A percentile compares a stretch with the other conserved stretches of the same genome.
These are phyloP conservation scores for Philhelius pedissequus DNA, from an alignment of 2,888 invertebrate genomes.

Conservation along the genomic window DNA sequence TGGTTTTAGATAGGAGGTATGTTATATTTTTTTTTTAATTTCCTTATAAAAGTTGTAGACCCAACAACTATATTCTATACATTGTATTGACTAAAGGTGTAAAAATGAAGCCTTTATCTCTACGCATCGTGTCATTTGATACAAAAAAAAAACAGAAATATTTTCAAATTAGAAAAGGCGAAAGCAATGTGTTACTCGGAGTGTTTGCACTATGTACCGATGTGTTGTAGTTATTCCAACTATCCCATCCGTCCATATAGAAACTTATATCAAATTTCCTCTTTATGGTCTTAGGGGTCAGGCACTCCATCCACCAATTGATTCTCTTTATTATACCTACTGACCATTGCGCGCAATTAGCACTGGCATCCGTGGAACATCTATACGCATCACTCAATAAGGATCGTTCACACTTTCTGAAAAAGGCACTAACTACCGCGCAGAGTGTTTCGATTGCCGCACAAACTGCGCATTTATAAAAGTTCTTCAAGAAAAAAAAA, in stretches of 20 bases:
- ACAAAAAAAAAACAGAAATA: neutral
- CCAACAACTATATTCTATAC: neutral
- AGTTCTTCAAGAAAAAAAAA: neutral
- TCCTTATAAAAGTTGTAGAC: too few species aligned
- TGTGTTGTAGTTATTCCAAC: constrained; percentile 40
- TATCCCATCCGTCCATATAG: constrained; percentile 33
- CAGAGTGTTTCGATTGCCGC: neutral
- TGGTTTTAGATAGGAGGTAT: too few species aligned
- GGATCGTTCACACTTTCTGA: constrained; percentile 62
- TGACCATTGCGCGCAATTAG: constrained; percentile 45
- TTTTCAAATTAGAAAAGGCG: constrained; percentile 9
- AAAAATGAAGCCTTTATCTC: neutral
- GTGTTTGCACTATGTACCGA: constrained; percentile 37
- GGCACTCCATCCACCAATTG: constrained; percentile 19
- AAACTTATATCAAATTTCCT: constrained; percentile 34
- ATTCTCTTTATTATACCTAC: constrained; percentile 17
- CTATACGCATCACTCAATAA: constrained; percentile 56
- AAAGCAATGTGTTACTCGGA: constrained; percentile 35
- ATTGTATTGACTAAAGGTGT: neutral
- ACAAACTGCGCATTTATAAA: constrained; percentile 1
- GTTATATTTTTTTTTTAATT: too few species aligned
- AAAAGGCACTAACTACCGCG: constrained; percentile 29
- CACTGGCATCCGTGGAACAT: constrained; percentile 53
- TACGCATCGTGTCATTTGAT: neutral
- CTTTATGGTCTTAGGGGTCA: constrained; percentile 47